Conservation (phyloP, 2,888 invertebrate species). For the Drosophila planitibia region DNA sequence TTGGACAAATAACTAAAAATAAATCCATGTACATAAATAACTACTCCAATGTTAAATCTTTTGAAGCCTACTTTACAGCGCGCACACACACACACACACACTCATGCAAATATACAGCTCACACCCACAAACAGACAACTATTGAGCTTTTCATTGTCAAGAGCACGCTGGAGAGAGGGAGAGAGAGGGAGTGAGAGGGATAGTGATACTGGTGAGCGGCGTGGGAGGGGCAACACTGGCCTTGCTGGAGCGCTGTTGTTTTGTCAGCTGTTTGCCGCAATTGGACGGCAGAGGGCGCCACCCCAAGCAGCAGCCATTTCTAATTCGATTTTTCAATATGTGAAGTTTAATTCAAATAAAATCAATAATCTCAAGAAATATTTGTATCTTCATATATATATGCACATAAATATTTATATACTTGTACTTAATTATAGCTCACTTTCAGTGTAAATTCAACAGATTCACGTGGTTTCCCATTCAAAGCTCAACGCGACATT, state of each 20-base stretch:
- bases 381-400: background rate
- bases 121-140: constrained; percentile 4
- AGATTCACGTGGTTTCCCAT: constrained; percentile 36
- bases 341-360: background rate
- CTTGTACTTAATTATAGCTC: background rate
- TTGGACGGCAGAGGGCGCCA: constrained; percentile 52
- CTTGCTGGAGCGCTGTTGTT: constrained; percentile 16
- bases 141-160: constrained; percentile 61
- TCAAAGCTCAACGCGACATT: constrained; percentile 34
- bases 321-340: constrained; percentile 49
- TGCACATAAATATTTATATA: background rate
- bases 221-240: constrained; percentile 9
- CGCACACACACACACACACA: constrained; percentile 4
- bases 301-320: constrained; percentile 16
- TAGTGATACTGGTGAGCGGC: background rate
- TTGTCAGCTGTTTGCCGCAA: constrained; percentile 49
- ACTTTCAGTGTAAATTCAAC: constrained; percentile 19
- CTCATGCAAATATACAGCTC: constrained; percentile 3
- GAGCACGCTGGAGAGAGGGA: constrained; percentile 26
- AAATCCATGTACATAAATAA: background rate
- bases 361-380: background rate
- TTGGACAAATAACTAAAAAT: background rate
- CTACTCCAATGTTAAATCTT: constrained; percentile 12
- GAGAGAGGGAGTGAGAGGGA: background rate
- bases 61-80: constrained; percentile 55